Evolutionary conservation across 2,888 invertebrate species (phyloP).

Genomic region (Mythimna albipuncta): DNA sequence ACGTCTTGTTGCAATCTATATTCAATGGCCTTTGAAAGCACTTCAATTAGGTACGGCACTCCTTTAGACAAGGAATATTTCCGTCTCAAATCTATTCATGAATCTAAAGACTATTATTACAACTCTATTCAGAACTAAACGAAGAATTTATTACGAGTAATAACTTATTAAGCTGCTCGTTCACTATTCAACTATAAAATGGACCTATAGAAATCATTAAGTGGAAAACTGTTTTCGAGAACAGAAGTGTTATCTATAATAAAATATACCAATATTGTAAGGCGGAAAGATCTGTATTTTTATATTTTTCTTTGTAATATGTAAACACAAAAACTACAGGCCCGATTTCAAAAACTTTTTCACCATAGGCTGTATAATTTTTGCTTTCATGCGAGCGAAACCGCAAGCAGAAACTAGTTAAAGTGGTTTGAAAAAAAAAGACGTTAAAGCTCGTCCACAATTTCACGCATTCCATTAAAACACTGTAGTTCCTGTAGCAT

Average conservation of each 20-base stretch:
- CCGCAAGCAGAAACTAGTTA: too few species aligned
- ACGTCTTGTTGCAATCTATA: slow-evolving; percentile 63
- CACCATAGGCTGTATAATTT: too few species aligned
- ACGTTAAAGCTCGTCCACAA: not conserved
- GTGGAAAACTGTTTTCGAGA: not conserved
- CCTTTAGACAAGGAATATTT: slow-evolving; percentile 55
- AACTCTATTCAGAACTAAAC: slow-evolving; percentile 22
- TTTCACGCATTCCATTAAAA: slow-evolving; percentile 5
- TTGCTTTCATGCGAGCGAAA: too few species aligned
- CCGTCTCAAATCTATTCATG: slow-evolving; percentile 20
- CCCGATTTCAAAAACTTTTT: too few species aligned
- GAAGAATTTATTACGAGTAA: not conserved
- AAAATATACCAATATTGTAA: too few species aligned
- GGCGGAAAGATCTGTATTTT: too few species aligned
- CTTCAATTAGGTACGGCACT: slow-evolving; percentile 60
- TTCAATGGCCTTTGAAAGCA: slow-evolving; percentile 62
- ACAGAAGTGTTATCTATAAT: too few species aligned
- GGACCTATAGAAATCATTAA: not conserved
- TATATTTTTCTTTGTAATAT: too few species aligned
- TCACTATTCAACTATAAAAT: not conserved
- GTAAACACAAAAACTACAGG: too few species aligned
- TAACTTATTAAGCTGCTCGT: slow-evolving; percentile 7
- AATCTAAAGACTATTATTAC: slow-evolving; percentile 17
- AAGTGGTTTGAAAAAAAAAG: too few species aligned
- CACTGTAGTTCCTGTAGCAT: not conserved